phyloP scores from a whole-genome alignment of 2,888 invertebrate species.

The Pyrrhosoma nymphula region DNA sequence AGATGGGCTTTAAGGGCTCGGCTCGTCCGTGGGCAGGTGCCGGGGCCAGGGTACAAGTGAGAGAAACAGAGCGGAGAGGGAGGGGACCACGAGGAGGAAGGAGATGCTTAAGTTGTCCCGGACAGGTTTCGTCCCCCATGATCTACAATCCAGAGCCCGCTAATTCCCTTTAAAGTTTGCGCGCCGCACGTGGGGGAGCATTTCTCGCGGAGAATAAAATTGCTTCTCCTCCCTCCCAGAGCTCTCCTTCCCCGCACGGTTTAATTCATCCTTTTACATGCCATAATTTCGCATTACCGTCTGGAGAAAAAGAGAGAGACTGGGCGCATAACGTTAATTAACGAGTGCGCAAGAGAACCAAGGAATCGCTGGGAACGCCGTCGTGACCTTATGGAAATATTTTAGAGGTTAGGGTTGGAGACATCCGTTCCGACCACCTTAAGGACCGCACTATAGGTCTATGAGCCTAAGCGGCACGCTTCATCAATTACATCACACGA shows the following conservation, averaged over 20 bases:
- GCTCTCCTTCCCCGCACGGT: neutral
- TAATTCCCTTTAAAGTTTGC: conserved; percentile 29
- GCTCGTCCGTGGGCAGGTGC: neutral
- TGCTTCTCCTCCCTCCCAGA: neutral
- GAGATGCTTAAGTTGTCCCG: neutral
- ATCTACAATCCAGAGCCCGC: neutral
- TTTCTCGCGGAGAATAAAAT: neutral
- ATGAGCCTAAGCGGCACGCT: too few relatives aligned
- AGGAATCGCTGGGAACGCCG: neutral
- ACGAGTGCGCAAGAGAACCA: neutral
- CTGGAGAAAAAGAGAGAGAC: neutral
- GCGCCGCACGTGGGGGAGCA: neutral
- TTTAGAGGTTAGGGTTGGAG: neutral
- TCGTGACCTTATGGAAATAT: neutral
- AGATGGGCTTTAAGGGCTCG: too few relatives aligned
- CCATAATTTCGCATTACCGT: conserved; percentile 8
- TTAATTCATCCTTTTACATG: neutral
- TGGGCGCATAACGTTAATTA: neutral
- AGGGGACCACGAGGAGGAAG: neutral
- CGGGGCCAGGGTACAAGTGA: neutral
- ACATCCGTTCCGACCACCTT: too few relatives aligned
- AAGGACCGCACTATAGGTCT: too few relatives aligned
- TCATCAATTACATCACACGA: too few relatives aligned
- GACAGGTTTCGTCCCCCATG: conserved; percentile 7
- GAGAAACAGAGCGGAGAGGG: neutral